Base-by-base conservation (phyloP, 53 echinoderm and acorn worm species). In the Pentamera pediparva region DNA sequence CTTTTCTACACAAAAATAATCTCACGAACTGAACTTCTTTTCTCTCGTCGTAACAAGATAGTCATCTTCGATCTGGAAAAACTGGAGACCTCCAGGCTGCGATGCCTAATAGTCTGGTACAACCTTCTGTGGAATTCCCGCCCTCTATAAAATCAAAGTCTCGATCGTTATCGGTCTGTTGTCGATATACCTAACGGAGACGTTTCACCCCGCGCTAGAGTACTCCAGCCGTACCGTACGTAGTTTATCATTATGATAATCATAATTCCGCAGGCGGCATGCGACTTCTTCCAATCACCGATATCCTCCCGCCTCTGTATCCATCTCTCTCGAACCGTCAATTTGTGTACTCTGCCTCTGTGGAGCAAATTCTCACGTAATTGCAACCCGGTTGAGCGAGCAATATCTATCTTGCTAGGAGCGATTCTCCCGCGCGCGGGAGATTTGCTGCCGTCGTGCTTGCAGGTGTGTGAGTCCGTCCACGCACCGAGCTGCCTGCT, bases 291-390 rank as follows among this genome's bases (percentile, higher is more conserved):
- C 54, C 67, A 41, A 67, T 67, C 40, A 43, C 67, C 24, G 28
- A 67, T 27, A 43, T 67, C 67, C n/a, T 43, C 24, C 61, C 61
- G 47, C 47, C 13, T 45, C 32, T 26, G 3, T 20, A 18, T 67
- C 45, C 45, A 47, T 67, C 40, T 67, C 47, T 26, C 45, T 15
- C 22, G 39, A 61, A 67, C 67, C 41, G 27, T 43, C 67, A 67
- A 67, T 67, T 43, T 67, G 67, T 67, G 67, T 67, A 67, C 67
- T 67, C 67, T 67, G 67, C 67, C 45, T 67, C 40, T 45, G 45
- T 45, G 67, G 41, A 67, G 45, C 67, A 67, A 67, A 41, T 67
- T 67, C 24, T 67, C n/a, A 45, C 67, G 67, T 67, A 67, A 67
- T 67, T 67, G 67, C 12, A 67, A 47, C 40, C 31, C 45, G 67